Evolutionary conservation across 37 sponge, comb jelly and placozoan genomes (phyloP).

Genomic region (Axinella damicornis): DNA sequence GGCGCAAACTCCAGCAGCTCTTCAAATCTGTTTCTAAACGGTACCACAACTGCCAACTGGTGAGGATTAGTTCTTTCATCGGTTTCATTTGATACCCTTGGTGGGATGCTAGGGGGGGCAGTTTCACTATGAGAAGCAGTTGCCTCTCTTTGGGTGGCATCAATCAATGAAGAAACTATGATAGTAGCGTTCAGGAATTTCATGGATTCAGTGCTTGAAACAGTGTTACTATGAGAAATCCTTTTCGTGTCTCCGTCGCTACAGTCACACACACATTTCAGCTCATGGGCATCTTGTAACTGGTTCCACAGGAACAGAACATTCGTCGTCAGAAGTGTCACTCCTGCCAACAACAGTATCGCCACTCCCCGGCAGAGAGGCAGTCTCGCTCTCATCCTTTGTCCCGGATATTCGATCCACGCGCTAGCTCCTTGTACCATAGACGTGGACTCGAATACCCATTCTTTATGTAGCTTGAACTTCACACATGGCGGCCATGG

Average conservation of each 20-base stretch:
- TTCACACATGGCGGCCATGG: no score
- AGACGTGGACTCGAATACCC: no score
- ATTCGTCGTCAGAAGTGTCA: neutral
- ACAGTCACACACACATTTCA: slow-evolving; percentile 20
- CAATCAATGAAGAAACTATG: neutral
- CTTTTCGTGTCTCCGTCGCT: neutral
- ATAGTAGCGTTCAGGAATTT: neutral
- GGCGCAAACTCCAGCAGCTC: slow-evolving; percentile 93
- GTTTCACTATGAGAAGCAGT: no score
- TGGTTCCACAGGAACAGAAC: slow-evolving; percentile 31
- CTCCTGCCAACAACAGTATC: neutral
- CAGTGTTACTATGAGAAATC: no score
- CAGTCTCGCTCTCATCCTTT: slow-evolving; percentile 6
- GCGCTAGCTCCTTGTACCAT: no score
- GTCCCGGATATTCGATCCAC: neutral
- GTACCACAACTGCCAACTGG: slow-evolving; percentile 87
- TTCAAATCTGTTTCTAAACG: slow-evolving; percentile 83
- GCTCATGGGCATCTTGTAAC: neutral
- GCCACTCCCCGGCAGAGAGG: neutral
- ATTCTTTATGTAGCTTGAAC: no score
- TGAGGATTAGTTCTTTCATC: slow-evolving; percentile 27
- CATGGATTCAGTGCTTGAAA: neutral
- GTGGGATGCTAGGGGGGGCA: no score
- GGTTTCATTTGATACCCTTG: neutral
- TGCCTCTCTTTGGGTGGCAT: neutral